Evolutionary conservation across 1,140 invertebrate species (phyloP), one percentile per base, ranked within the genome.

Genomic region (Limonius californicus): DNA sequence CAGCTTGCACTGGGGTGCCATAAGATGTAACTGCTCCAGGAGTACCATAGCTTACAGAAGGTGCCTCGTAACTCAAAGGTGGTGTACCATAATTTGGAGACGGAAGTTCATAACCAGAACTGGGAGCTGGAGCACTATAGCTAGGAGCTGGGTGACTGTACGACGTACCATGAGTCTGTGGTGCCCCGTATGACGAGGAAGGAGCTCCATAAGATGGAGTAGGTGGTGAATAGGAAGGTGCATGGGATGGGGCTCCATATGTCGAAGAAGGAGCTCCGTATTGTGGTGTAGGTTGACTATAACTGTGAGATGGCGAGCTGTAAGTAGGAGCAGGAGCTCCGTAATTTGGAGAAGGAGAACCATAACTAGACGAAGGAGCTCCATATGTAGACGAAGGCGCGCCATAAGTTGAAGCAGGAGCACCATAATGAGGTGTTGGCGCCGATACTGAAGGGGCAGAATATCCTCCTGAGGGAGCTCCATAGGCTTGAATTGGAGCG

Each of bases 11-110:
- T 19, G 45, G 45, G 2, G 45, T 50, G 12, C 45, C 45, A 18
- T 50, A 50, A 19, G 45, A 50, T 16, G 45, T 50, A 50, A 50
- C 45, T 50, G 45, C 45, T 18, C 45, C 45, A 4, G 45, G 45
- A 11, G 45, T 50, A 8, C 45, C 16, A 21, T 50, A 50, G 19
- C 45, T 50, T 18, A 12, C 45, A 18, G 45, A 50, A 2, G 45
- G 45, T 50, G 45, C 2, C 16, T 50, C 45, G n/a, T 50, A 50
- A 21, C 16, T 50, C n/a, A 50, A 11, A 18, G 45, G 45, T 7
- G 45, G 45, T 50, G 45, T 18, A 6, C 45, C 45, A 18, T 50
- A 50, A 16, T 50, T 7, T 21, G 45, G 16, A 7, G 45, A 50
- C 14, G 45, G 45, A 18, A 50, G n/a, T 50, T 50, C 45, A 12